Evolutionary conservation across 2,888 invertebrate species (phyloP).

Genomic region (Hypomecis atomaria): DNA sequence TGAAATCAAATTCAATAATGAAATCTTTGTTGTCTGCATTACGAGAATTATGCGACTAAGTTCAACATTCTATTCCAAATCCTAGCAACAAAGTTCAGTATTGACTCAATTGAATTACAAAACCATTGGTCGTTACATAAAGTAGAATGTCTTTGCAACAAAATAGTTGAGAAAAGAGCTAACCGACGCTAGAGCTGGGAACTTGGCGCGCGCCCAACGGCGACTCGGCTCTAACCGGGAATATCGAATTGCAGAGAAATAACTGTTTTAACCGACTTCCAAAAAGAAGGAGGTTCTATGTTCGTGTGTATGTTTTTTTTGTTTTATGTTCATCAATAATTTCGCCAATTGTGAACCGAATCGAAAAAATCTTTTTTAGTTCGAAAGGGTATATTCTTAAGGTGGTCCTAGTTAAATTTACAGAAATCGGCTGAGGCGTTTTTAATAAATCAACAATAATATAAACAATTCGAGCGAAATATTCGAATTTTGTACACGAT

Average conservation of each 20-base stretch:
- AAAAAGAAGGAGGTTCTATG: too few species aligned
- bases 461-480: too few species aligned
- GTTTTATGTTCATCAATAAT: too few species aligned
- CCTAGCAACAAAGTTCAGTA: conserved; percentile 6
- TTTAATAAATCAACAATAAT: too few species aligned
- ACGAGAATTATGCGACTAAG: neutral
- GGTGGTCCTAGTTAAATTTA: too few species aligned
- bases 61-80: conserved; percentile 7
- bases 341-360: too few species aligned
- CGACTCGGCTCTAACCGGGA: neutral
- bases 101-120: conserved; percentile 21
- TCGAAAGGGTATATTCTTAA: too few species aligned
- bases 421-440: too few species aligned
- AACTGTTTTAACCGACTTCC: too few species aligned
- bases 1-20: neutral
- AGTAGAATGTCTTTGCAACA: conserved; percentile 12
- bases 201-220: conserved; percentile 12
- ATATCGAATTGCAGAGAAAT: neutral
- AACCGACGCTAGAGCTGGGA: neutral
- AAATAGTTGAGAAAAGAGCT: conserved; percentile 13
- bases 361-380: too few species aligned
- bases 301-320: too few species aligned
- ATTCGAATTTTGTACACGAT: too few species aligned
- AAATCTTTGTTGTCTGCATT: conserved; percentile 1
- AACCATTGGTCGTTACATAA: conserved; percentile 13